phyloP scores from a whole-genome alignment of 2,888 invertebrate species.

The Caprella mutica region DNA sequence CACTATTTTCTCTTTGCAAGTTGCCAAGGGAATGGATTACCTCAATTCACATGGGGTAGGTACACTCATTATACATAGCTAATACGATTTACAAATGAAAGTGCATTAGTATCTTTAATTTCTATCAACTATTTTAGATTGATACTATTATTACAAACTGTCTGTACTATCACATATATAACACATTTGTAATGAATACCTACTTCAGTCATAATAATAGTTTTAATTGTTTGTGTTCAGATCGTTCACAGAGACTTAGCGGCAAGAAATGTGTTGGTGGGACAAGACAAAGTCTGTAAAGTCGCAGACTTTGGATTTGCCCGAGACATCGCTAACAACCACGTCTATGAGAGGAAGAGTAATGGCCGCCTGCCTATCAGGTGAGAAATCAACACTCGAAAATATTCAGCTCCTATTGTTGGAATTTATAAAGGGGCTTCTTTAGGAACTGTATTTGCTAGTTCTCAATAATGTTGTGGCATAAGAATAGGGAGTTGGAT shows the following conservation, averaged over 20 bases:
- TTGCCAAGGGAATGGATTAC: constrained; percentile 79
- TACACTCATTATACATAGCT: neutral
- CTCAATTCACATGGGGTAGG: constrained; percentile 69
- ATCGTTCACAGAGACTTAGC: constrained; percentile 80
- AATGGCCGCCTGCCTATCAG: constrained; percentile 40
- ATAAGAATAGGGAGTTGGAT: no score
- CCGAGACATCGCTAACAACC: constrained; percentile 70
- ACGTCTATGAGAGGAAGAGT: constrained; percentile 42
- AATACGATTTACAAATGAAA: neutral
- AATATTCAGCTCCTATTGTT: no score
- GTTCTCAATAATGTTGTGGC: no score
- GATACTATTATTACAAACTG: neutral
- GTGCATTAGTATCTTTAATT: neutral
- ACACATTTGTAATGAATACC: no score
- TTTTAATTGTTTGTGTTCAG: constrained; percentile 39
- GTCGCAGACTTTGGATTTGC: constrained; percentile 92
- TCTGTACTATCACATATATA: no score
- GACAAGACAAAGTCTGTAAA: constrained; percentile 75
- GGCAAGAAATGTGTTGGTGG: constrained; percentile 74
- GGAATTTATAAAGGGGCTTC: no score
- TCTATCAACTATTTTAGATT: neutral
- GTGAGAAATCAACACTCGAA: no score
- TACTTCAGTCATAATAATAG: neutral
- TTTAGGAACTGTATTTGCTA: no score
- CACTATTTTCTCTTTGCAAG: constrained; percentile 81